Evolutionary conservation across 2,888 invertebrate genomes (phyloP).

Genomic region (Apoda limacodes): DNA sequence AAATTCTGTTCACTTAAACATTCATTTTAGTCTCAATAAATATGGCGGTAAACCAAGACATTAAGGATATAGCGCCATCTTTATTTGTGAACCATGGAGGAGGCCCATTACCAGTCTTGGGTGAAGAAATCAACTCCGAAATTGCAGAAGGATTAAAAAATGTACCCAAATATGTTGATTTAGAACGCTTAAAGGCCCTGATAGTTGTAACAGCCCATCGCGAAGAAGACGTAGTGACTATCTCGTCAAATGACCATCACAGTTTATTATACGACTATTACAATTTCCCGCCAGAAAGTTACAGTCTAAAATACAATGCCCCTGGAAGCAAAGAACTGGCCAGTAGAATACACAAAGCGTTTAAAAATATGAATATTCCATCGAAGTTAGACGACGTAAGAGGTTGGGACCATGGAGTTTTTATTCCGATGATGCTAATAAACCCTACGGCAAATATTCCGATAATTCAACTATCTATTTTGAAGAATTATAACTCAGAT

Average conservation of each 20-base stretch:
- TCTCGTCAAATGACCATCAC: conserved; percentile 28
- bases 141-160: conserved; percentile 27
- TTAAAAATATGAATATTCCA: conserved; percentile 24
- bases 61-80: conserved; percentile 33
- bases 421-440: conserved; percentile 38
- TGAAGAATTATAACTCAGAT: conserved; percentile 29
- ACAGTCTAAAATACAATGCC: conserved; percentile 31
- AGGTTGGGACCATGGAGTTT: conserved; percentile 42
- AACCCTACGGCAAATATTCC: conserved; percentile 36
- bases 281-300: conserved; percentile 34
- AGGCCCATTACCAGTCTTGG: conserved; percentile 31
- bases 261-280: conserved; percentile 30
- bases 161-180: conserved; percentile 25
- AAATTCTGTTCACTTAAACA: too few relatives aligned
- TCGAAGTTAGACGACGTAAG: conserved; percentile 27
- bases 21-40: too few relatives aligned
- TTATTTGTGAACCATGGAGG: conserved; percentile 38
- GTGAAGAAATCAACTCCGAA: conserved; percentile 26
- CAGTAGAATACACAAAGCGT: conserved; percentile 26
- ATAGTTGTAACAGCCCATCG: conserved; percentile 35
- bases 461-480: conserved; percentile 32
- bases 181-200: conserved; percentile 27
- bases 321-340: conserved; percentile 29
- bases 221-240: conserved; percentile 30
- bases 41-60: conserved; percentile 1